A percentile compares a stretch with the other conserved stretches of the same genome.
Conservation (phyloP, 92 coral and sea anemone genomes). For the Virgularia gustaviana region DNA sequence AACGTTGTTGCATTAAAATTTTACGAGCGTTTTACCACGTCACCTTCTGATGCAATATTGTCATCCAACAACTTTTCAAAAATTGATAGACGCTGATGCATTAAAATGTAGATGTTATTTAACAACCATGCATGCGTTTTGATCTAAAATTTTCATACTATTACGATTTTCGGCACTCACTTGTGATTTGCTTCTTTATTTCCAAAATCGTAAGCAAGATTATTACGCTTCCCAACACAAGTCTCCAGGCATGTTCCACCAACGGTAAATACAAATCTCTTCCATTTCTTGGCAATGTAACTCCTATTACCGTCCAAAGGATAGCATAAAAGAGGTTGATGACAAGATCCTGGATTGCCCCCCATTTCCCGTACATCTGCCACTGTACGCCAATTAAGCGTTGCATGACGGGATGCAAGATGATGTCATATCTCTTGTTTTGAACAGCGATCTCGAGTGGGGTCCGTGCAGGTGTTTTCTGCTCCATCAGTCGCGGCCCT, state of each 20-base stretch:
- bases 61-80: too few relatives aligned
- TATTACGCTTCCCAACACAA: constrained; percentile 49
- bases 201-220: constrained; percentile 64
- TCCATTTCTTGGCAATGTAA: constrained; percentile 44
- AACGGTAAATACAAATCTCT: constrained; percentile 45
- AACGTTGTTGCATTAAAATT: too few relatives aligned
- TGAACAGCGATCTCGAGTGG: constrained; percentile 59
- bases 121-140: too few relatives aligned
- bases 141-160: too few relatives aligned
- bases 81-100: too few relatives aligned
- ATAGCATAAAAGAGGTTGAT: constrained; percentile 50
- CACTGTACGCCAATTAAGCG: constrained; percentile 63
- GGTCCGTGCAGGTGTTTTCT: constrained; percentile 45
- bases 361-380: constrained; percentile 49
- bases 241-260: constrained; percentile 44
- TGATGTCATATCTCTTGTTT: constrained; percentile 56
- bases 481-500: constrained; percentile 31
- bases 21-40: too few relatives aligned
- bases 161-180: too few relatives aligned
- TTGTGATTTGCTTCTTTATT: constrained; percentile 69
- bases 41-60: too few relatives aligned
- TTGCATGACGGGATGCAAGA: constrained; percentile 67
- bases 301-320: constrained; percentile 50
- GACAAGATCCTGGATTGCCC: constrained; percentile 47
- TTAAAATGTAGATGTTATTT: too few relatives aligned